phyloP scores from a whole-genome alignment of 1,140 invertebrate species.

The Magallana ariakensis region DNA sequence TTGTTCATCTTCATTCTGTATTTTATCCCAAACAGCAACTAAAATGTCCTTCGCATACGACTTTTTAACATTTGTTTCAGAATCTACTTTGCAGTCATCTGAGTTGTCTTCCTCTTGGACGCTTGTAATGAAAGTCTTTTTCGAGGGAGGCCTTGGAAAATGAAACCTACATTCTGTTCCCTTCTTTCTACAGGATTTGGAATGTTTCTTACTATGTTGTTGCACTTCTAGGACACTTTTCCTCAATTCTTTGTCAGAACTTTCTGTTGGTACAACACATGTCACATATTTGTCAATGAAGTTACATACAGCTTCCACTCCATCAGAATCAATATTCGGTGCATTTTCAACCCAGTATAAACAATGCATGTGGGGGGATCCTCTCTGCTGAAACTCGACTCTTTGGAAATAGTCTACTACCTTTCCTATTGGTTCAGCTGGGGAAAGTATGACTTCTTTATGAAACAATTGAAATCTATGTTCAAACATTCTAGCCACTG shows the following conservation, averaged over 20 bases:
- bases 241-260: too few relatives aligned
- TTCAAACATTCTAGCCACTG: background rate
- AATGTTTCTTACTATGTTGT: background rate
- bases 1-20: background rate
- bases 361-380: too few relatives aligned
- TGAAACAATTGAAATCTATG: background rate
- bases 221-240: background rate
- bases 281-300: too few relatives aligned
- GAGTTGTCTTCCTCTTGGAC: background rate
- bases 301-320: too few relatives aligned
- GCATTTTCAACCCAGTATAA: too few relatives aligned
- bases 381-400: too few relatives aligned
- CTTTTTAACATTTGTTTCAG: background rate
- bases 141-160: too few relatives aligned
- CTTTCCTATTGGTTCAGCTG: background rate
- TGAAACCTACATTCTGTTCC: too few relatives aligned
- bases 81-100: background rate
- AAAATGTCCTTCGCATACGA: conserved; percentile 24
- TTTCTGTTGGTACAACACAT: too few relatives aligned
- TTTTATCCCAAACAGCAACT: conserved; percentile 12
- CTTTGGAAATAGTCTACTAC: too few relatives aligned
- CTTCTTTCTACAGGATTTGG: too few relatives aligned
- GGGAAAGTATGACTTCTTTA: background rate
- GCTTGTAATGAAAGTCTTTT: conserved; percentile 12
- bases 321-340: too few relatives aligned